Base-by-base conservation (phyloP, 2,888 invertebrate species). In the Chironomus tentans region DNA sequence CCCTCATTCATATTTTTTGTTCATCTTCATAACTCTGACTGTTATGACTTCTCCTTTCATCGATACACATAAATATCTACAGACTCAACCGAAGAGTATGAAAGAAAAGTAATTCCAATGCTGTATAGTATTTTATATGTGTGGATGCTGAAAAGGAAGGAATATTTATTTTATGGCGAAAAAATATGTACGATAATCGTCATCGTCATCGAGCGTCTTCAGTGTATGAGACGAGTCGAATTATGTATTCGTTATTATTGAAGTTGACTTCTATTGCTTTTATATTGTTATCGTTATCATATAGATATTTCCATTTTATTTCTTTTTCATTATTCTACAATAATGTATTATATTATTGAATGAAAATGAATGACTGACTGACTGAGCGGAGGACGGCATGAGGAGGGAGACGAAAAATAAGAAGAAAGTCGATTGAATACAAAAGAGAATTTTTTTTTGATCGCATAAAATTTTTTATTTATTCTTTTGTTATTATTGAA, bases 241-340 rank as follows among this genome's bases (percentile, higher is more conserved):
- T 74, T 74, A 74, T 74, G 68, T 65, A 74, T 74, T 68, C 76
- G 15, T 48, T 69, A 76, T 76, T 76, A 76, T 76, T 68, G 48
- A 62, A 65, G 76, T 76, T 76, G 76, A 76, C 76, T 69, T 76
- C 69, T 76, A 76, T 76, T 69, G 76, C 62, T 76, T 76, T 76
- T 76, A 76, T 76, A 76, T 69, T 76, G 76, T 76, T 56, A 69
- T 76, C 76, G 69, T 76, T 69, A 69, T 76, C 75, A 75, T 68
- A 68, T 22, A 65, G 65, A 65, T 22, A 50, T 24, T 70, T 50
- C 68, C 12, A 15, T 38, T 38, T 38, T 38, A 38, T 38, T 38
- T 68, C 21, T 28, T 24, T 68, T 61, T 72, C 62, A 72, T 72
- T 72, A 72, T 72, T 72, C 12, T 15, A 15, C 24, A 50, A 72